phyloP scores from a whole-genome alignment of 2,113 vertebrate species.

The Leucoraja erinaceus region DNA sequence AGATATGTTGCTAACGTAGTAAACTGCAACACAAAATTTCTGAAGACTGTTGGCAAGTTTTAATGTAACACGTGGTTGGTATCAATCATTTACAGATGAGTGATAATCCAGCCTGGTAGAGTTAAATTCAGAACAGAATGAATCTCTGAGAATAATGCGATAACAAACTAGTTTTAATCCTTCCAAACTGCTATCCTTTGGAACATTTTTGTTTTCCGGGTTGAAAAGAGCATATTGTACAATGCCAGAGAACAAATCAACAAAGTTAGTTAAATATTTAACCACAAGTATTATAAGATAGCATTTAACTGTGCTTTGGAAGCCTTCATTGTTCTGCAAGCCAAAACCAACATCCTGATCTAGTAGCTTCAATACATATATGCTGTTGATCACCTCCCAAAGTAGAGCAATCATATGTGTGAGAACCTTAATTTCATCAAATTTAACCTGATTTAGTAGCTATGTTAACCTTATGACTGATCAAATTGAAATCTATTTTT shows the following conservation, averaged over 20 bases:
- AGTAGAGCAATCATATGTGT: background rate
- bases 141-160: background rate
- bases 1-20: no score
- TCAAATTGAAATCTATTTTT: no score
- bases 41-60: background rate
- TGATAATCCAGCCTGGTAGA: background rate
- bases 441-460: background rate
- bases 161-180: background rate
- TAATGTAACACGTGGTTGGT: background rate
- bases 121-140: background rate
- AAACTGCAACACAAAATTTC: background rate
- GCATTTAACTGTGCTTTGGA: background rate
- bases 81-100: background rate
- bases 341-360: conserved; percentile 23
- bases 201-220: background rate
- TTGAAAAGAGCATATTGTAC: conserved; percentile 7
- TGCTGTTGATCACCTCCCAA: background rate
- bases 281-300: conserved; percentile 13
- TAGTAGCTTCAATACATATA: background rate
- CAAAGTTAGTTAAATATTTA: conserved; percentile 6
- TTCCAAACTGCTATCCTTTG: background rate
- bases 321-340: conserved; percentile 18
- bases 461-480: no score
- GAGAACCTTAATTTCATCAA: background rate
- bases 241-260: background rate